phyloP scores from a whole-genome alignment of 2,797 vertebrate genomes.

The Intellagama lesueurii region DNA sequence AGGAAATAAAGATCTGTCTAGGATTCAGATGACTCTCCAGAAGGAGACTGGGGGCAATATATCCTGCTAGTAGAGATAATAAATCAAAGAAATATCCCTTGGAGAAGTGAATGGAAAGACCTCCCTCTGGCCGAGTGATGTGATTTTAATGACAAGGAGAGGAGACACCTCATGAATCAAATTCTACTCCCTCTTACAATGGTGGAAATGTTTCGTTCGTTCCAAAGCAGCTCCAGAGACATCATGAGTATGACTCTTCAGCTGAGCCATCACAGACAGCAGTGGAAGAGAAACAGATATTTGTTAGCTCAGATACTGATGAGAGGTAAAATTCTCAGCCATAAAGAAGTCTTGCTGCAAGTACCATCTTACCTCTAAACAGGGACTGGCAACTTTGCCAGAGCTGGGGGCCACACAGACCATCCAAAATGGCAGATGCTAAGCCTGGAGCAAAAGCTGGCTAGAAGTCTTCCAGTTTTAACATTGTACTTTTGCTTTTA shows the following conservation, averaged over 20 bases:
- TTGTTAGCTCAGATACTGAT: slow-evolving; percentile 20
- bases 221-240: slow-evolving; percentile 31
- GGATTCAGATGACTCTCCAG: slow-evolving; percentile 35
- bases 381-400: no score
- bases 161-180: slow-evolving; percentile 7
- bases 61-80: slow-evolving; percentile 28
- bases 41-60: slow-evolving; percentile 28
- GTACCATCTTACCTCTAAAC: neutral
- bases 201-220: neutral
- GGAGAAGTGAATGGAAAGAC: slow-evolving; percentile 31
- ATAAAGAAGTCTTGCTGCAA: slow-evolving; percentile 10
- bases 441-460: no score
- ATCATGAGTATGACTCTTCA: neutral
- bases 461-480: no score
- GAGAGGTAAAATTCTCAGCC: slow-evolving; percentile 12
- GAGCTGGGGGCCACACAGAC: no score
- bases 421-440: no score
- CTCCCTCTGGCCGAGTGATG: slow-evolving; percentile 28
- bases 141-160: slow-evolving; percentile 20
- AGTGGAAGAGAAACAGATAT: neutral
- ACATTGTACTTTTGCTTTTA: no score
- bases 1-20: slow-evolving; percentile 40
- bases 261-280: neutral
- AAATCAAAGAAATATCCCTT: slow-evolving; percentile 41
- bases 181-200: slow-evolving; percentile 26